Evolutionary conservation across 1,140 invertebrate genomes (phyloP), one percentile per base, ranked within the genome.

Genomic region (Coboldia fuscipes): DNA sequence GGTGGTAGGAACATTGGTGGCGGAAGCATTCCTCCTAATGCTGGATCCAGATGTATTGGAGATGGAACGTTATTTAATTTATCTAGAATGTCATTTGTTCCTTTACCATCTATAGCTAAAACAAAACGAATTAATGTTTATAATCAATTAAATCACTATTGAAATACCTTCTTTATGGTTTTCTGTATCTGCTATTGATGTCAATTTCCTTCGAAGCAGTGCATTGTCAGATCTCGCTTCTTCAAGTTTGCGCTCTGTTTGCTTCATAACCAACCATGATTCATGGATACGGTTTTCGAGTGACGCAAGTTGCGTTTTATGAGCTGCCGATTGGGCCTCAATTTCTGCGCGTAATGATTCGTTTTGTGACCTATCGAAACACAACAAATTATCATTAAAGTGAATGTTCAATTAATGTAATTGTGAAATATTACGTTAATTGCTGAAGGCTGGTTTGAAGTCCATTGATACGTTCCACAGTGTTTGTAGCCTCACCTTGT

Each of bases 381-480:
- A 31, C 5, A 20, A 27, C 19, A 21, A n/a, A 38, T 35, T 27
- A 37, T 14, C 13, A 15, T 26, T 13, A n/a, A 14, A 30, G 4
- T 15, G 19, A 26, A 39, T 19, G 23, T 32, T 14, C 13, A 32
- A n/a, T 29, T 9, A 13, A 9, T 22, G 13, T 18, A 10, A 30
- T 32, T 14, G 34, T 24, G 26, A 31, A 36, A 34, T 15, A 61
- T 65, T 54, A 81, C 78, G 77, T 81, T 41, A 74, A 75, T 58
- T 71, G 71, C 48, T 78, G 72, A 42, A 81, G 66, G 66, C 83
- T 77, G 47, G 74, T 72, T 52, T 82, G 74, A 54, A 82, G 64
- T 8, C 68, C 59, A 45, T 72, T 69, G 46, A 82, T 68, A 49
- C 72, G 72, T 56, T 83, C 75, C 29, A 75, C 69, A 0, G 77